Percentiles rank a stretch among this genome's conserved stretches.
Evolutionary conservation across 2,113 vertebrate species (phyloP).

Genomic region (Australoheros scitulus): DNA sequence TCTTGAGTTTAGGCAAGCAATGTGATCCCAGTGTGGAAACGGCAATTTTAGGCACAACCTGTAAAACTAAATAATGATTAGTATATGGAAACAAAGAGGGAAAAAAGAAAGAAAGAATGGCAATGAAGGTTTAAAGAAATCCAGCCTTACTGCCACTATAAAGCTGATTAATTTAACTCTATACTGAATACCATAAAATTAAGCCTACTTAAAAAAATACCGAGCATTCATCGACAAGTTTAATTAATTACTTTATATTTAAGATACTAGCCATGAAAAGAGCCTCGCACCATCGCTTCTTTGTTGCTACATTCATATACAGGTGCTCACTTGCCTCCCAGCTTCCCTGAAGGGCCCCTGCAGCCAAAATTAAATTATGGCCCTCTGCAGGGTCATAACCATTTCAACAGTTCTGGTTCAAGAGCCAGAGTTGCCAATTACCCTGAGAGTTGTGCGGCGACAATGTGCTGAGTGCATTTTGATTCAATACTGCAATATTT

Average conservation of each 20-base stretch:
- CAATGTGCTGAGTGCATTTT: not conserved
- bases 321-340: not conserved
- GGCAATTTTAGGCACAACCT: not conserved
- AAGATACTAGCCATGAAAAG: not conserved
- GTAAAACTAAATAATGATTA: not conserved
- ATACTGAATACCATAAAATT: not conserved
- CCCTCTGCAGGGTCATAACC: slow-evolving; percentile 27
- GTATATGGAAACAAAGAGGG: not conserved
- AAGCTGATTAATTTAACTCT: not conserved
- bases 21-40: not conserved
- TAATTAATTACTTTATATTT: not conserved
- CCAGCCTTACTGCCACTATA: not conserved
- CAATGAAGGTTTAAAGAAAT: not conserved
- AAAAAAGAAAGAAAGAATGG: too few relatives aligned
- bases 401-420: slow-evolving; percentile 34
- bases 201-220: not conserved
- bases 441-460: not conserved
- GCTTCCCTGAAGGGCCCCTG: slow-evolving; percentile 8
- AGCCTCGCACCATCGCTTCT: not conserved
- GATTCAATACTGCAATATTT: not conserved
- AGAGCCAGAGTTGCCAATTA: slow-evolving; percentile 19
- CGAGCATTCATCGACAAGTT: not conserved
- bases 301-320: not conserved
- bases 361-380: slow-evolving; percentile 9
- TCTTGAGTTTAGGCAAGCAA: not conserved